Evolutionary conservation across 2,113 vertebrate genomes (phyloP).

Genomic region (Cyprinodon brontotheroides): DNA sequence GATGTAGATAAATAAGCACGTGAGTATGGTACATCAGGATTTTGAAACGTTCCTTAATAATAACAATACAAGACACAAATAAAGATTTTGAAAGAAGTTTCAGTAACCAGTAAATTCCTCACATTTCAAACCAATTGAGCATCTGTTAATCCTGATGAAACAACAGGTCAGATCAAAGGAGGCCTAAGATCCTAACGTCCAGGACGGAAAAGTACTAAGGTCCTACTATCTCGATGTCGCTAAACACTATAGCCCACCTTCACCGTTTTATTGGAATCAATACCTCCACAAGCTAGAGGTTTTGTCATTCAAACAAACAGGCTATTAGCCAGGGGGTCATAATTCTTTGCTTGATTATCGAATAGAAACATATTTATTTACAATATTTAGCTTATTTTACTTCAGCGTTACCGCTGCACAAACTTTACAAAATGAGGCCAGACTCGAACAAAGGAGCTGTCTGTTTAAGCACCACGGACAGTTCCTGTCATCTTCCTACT

Average conservation of each 20-base stretch:
- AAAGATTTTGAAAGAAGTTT: background rate
- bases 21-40: background rate
- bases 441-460: constrained; percentile 59
- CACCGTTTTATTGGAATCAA: background rate
- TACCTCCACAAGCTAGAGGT: background rate
- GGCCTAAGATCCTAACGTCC: no score
- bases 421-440: constrained; percentile 26
- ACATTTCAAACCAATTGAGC: background rate
- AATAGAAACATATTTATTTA: background rate
- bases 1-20: background rate
- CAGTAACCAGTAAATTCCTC: background rate
- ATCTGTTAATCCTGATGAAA: background rate
- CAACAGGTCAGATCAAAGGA: background rate
- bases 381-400: background rate
- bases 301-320: background rate
- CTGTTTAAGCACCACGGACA: constrained; percentile 71
- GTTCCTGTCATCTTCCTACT: constrained; percentile 53
- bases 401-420: constrained; percentile 15
- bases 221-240: background rate
- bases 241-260: background rate
- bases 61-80: background rate
- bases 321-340: background rate
- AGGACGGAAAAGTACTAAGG: background rate
- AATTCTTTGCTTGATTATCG: background rate
- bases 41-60: no score